A percentile compares a stretch with the other conserved stretches of the same genome.
These are phyloP conservation scores for Cyanocitta stelleri DNA, from an alignment of 2,113 vertebrate genomes.

Conservation along the genomic window DNA sequence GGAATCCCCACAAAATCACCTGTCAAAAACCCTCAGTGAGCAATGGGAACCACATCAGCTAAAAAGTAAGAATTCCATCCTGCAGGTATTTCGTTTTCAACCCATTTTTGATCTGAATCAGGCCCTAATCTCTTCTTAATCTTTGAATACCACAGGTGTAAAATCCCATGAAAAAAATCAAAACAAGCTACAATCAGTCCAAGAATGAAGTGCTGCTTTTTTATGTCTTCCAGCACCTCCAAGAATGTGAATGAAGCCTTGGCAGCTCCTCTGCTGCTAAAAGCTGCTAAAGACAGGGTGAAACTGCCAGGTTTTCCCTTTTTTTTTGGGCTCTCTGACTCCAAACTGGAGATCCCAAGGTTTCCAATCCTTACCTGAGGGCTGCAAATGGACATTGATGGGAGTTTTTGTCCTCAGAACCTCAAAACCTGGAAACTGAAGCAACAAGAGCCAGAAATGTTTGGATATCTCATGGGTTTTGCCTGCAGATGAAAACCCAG, in stretches of 20 bases:
- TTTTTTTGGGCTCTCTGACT: background rate
- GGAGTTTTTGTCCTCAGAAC: background rate
- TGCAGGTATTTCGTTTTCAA: background rate
- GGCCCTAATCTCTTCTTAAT: too few relatives aligned
- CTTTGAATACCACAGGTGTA: background rate
- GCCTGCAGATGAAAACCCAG: background rate
- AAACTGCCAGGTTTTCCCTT: background rate
- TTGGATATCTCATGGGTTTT: background rate
- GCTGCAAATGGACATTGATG: background rate
- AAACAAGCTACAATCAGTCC: background rate
- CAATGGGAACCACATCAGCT: fast-evolving
- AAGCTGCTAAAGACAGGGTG: background rate
- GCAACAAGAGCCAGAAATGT: background rate
- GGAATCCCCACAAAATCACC: background rate
- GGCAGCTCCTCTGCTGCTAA: background rate
- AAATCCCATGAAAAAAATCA: background rate
- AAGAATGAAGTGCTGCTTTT: background rate
- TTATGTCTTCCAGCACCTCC: background rate
- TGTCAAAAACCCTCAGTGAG: background rate
- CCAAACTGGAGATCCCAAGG: background rate
- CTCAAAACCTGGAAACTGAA: background rate
- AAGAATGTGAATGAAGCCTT: background rate
- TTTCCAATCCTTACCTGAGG: background rate
- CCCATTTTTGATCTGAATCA: background rate
- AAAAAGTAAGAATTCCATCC: background rate